Base-by-base conservation (phyloP, 2,113 vertebrate genomes). In the Mus spicilegus region DNA sequence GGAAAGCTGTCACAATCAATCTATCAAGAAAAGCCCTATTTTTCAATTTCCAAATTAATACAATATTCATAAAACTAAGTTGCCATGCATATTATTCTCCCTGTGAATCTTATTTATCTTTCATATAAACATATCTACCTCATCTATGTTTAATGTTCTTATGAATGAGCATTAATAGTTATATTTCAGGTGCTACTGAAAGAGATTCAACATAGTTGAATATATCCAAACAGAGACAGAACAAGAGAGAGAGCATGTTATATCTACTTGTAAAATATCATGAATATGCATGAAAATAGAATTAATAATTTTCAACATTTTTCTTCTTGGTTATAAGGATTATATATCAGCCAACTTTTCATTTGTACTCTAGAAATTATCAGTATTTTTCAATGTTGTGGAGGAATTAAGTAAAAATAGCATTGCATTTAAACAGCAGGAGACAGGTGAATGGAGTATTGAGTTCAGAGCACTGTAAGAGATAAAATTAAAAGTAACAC, bases 31-130 rank as follows among this genome's bases (percentile, higher is more conserved):
- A 86, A 89, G 5, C 36, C 10, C 28, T 56, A 24, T 92, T 49
- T 93, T 96, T 56, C 26, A 87, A 69, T 6, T 39, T 39, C 30
- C 14, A 9, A 75, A 12, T 65, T n/a, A 86, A 95, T 70, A 61
- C 17, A 90, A 56, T 51, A 87, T n/a, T 91, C 91, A 46, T 58
- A 77, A 93, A 86, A 94, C 9, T 33, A 91, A 63, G 2, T 22
- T 5, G 19, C 33, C 11, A 70, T n/a, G 16, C 0, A 63, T 14
- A 42, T 56, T 70, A 7, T 54, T 24, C 49, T 30, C 11, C 17
- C 9, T 9, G 28, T 58, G 30, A 49, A 58, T 73, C 33, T 39
- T 26, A 56, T 33, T 56, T 26, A 11, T 46, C 56, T 67, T 87
- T 87, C 4, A 17, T 65, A 3, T 51, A 70, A 85, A 46, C 3